Conservation (phyloP, 2,888 invertebrate genomes). For the Falcaria lacertinaria region DNA sequence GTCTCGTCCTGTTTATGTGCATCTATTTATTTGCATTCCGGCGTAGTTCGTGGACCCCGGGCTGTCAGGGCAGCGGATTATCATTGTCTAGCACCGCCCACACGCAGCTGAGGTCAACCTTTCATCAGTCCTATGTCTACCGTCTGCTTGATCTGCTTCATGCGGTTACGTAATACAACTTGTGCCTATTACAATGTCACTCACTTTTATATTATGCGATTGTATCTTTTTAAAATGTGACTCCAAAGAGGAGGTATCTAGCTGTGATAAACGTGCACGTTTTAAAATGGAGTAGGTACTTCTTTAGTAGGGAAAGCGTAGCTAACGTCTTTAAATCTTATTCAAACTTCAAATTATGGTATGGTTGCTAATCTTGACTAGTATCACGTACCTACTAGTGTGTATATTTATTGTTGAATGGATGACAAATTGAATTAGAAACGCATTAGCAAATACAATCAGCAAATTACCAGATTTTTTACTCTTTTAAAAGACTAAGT, state of each 20-base stretch:
- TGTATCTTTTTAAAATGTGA: slow-evolving; percentile 29
- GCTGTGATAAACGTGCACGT: slow-evolving; percentile 7
- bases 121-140: slow-evolving; percentile 44
- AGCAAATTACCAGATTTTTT: too few relatives aligned
- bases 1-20: slow-evolving; percentile 67
- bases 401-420: too few relatives aligned
- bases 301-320: neutral
- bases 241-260: slow-evolving; percentile 13
- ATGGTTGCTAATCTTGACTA: too few relatives aligned
- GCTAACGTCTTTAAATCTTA: too few relatives aligned
- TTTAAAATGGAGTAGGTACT: slow-evolving; percentile 1
- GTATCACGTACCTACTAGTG: too few relatives aligned
- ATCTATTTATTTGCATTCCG: slow-evolving; percentile 76
- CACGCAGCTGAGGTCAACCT: slow-evolving; percentile 49
- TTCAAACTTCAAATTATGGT: too few relatives aligned
- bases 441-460: too few relatives aligned
- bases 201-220: slow-evolving; percentile 26
- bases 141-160: slow-evolving; percentile 31
- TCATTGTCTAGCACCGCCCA: slow-evolving; percentile 58
- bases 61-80: slow-evolving; percentile 46
- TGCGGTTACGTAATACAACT: slow-evolving; percentile 37
- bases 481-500: too few relatives aligned
- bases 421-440: too few relatives aligned
- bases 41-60: slow-evolving; percentile 68
- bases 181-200: slow-evolving; percentile 38